phyloP scores from a whole-genome alignment of 2,888 invertebrate genomes.

The Drosophila melanosoma region DNA sequence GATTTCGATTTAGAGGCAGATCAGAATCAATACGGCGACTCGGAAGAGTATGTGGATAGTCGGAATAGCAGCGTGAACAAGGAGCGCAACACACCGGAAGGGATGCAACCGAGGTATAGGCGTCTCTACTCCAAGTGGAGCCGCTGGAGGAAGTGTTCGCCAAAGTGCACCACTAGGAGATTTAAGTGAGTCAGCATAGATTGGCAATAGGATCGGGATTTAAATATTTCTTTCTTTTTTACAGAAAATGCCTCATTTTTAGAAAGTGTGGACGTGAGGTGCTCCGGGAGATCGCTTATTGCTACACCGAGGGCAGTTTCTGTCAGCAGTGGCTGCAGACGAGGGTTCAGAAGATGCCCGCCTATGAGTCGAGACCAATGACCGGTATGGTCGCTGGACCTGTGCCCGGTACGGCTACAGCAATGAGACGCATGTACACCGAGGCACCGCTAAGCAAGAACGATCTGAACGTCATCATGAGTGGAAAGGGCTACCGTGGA shows the following conservation, averaged over 20 bases:
- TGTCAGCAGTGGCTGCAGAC: constrained; percentile 90
- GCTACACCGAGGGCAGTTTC: constrained; percentile 92
- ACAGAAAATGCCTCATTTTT: constrained; percentile 90
- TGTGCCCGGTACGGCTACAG: constrained; percentile 51
- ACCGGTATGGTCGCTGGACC: constrained; percentile 62
- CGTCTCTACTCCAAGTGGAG: constrained; percentile 91
- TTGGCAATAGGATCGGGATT: too few relatives aligned
- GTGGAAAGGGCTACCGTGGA: constrained; percentile 83
- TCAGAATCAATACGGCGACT: constrained; percentile 53
- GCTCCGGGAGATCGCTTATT: constrained; percentile 93
- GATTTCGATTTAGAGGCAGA: constrained; percentile 81
- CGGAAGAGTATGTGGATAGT: constrained; percentile 72
- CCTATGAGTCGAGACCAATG: constrained; percentile 75
- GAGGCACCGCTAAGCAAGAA: constrained; percentile 69
- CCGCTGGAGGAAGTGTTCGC: constrained; percentile 92
- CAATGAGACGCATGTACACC: constrained; percentile 71
- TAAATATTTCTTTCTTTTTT: neutral
- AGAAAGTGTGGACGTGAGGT: constrained; percentile 91
- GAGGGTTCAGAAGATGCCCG: constrained; percentile 82
- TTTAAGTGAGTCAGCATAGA: constrained; percentile 86
- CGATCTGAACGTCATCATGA: constrained; percentile 82
- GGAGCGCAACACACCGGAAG: constrained; percentile 82
- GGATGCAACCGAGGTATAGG: constrained; percentile 71
- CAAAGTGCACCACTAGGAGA: constrained; percentile 92
- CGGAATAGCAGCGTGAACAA: constrained; percentile 65